Conservation (phyloP, 1,140 invertebrate genomes). For the Diprion similis region DNA sequence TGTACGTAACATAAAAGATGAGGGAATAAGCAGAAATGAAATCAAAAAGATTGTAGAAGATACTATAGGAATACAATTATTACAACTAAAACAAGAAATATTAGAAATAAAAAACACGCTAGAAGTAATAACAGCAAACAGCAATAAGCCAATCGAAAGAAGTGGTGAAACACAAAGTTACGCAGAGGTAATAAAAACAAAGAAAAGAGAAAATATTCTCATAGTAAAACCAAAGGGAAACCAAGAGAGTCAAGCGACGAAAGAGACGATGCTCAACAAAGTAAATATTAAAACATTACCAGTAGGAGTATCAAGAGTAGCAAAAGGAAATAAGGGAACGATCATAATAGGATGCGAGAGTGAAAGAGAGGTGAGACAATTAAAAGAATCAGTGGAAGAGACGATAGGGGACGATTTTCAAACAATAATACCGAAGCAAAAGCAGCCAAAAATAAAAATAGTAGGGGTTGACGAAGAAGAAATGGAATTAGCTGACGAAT, state of each 20-base stretch:
- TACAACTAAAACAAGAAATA: too few relatives aligned
- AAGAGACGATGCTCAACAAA: not conserved
- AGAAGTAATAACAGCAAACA: not conserved
- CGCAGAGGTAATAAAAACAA: not conserved
- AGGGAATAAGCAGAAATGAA: not conserved
- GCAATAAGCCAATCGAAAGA: not conserved
- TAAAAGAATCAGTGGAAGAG: constrained; percentile 12
- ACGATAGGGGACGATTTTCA: constrained; percentile 6
- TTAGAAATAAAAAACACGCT: too few relatives aligned
- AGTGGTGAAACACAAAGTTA: not conserved
- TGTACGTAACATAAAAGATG: not conserved
- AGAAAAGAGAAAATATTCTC: not conserved
- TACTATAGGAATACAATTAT: too few relatives aligned
- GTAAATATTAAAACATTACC: constrained; percentile 9
- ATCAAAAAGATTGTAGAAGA: not conserved
- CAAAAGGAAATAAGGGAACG: constrained; percentile 11
- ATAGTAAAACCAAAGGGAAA: constrained; percentile 14
- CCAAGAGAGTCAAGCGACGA: constrained; percentile 12
- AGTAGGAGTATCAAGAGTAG: constrained; percentile 18
- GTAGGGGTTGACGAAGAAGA: constrained; percentile 16
- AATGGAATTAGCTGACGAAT: not conserved
- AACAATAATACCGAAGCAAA: constrained; percentile 2
- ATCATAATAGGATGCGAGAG: constrained; percentile 10
- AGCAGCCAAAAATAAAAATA: constrained; percentile 20
- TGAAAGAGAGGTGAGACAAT: not conserved